Base-by-base conservation (phyloP, 2,888 invertebrate genomes). In the Nomada lathburiana region DNA sequence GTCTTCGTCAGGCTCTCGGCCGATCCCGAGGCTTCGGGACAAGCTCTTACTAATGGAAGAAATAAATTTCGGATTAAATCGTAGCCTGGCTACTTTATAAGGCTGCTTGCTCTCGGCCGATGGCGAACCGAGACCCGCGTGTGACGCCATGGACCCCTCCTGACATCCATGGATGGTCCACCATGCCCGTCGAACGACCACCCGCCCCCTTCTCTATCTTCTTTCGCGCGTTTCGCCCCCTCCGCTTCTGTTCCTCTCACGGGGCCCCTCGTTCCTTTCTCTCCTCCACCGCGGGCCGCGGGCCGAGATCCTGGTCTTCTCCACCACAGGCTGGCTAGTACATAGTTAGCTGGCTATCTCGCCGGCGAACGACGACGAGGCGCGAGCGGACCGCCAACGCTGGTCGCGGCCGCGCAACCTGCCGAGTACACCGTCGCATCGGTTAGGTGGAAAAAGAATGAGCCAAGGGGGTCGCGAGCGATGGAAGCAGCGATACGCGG, bases 31-130 rank as follows among this genome's bases (percentile, higher is more conserved):
- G 89, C 88, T 72, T 86, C 92, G 90, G 92, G 93, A 93, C 92
- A 93, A 93, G 93, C 93, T 93, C 93, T 93, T 93, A 94, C 93
- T 94, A 94, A 94, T 93, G 94, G 94, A 93, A 92, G 91, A 92
- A 93, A 94, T 94, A 94, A 93, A 94, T 94, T 93, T 93, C 91
- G 94, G 93, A 94, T 94, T 94, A 94, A 94, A 93, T 93, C 93
- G 94, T 93, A 93, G 92, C 91, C 89, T 88, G 92, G 93, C 93
- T 93, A 93, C 93, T 94, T 93, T 94, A 93, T 93, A 93, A 93
- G 92, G 92, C 92, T 92, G 92, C 92, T 85, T 90, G 89, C 87
- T 90, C 90, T 89, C 82, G 85, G 81, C 80, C 83, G 88, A 90
- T 85, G 86, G 89, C 89, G 86, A 88, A 86, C 82, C 86, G 88